These are phyloP conservation scores for Pocillopora verrucosa DNA, from an alignment of 64 coral and sea anemone species.

Conservation along the genomic window DNA sequence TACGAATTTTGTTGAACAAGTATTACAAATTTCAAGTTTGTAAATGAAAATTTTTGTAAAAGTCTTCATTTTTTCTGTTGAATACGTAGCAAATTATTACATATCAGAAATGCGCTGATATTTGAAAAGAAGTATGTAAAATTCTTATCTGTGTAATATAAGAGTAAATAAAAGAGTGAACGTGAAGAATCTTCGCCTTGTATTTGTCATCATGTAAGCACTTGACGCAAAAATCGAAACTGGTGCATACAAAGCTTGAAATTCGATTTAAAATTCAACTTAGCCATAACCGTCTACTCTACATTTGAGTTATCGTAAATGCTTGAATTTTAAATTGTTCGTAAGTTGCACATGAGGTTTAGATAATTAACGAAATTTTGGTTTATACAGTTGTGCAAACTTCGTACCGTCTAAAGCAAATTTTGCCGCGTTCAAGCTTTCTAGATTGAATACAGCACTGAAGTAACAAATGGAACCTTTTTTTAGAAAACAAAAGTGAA, in stretches of 20 bases:
- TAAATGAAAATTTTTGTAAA: slow-evolving; percentile 18
- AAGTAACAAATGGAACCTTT: neutral
- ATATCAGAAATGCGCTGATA: slow-evolving; percentile 27
- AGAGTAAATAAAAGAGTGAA: slow-evolving; percentile 37
- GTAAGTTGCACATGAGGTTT: neutral
- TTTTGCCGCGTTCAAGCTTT: slow-evolving; percentile 13
- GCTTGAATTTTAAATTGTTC: neutral
- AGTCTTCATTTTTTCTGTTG: slow-evolving; percentile 7
- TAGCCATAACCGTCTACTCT: neutral
- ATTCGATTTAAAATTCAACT: neutral
- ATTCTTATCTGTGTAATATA: slow-evolving; percentile 41
- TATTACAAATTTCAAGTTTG: neutral
- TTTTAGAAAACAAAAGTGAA: neutral
- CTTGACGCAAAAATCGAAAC: too few relatives aligned
- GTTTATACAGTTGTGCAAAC: slow-evolving; percentile 5
- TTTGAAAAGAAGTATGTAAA: slow-evolving; percentile 31
- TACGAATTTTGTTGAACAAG: neutral
- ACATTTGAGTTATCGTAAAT: too few relatives aligned
- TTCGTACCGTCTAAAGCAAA: slow-evolving; percentile 14
- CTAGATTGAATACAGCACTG: neutral
- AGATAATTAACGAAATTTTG: neutral
- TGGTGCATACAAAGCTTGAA: too few relatives aligned
- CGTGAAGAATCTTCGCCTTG: neutral
- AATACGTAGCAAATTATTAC: slow-evolving; percentile 23
- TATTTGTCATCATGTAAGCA: neutral